Percentiles rank a stretch among this genome's conserved stretches.
These are phyloP conservation scores for Drosophila rubida DNA, from an alignment of 2,888 invertebrate species.

Conservation along the genomic window DNA sequence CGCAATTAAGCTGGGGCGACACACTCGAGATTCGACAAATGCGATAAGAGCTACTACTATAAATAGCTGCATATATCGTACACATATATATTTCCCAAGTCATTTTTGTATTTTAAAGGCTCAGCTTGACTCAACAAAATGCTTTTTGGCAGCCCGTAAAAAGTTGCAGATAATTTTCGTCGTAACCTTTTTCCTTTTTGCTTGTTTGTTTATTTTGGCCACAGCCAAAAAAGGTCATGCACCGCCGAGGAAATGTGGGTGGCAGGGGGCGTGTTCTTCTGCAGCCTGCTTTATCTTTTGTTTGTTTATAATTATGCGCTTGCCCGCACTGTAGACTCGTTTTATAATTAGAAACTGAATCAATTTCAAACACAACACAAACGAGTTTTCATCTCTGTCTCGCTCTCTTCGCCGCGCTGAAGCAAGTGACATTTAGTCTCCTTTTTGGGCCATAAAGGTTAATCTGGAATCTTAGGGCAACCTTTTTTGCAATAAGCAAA, in stretches of 20 bases:
- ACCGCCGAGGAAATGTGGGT: slow-evolving; percentile 4
- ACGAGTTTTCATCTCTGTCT: slow-evolving; percentile 37
- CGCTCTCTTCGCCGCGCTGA: slow-evolving; percentile 27
- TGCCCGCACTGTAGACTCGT: slow-evolving; percentile 39
- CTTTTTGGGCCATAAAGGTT: neutral
- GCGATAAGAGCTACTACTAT: slow-evolving; percentile 24
- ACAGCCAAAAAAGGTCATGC: slow-evolving; percentile 47
- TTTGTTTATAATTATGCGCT: slow-evolving; percentile 78
- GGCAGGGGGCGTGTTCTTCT: neutral
- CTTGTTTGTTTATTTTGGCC: slow-evolving; percentile 23
- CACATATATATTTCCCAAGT: neutral
- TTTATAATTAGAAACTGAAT: slow-evolving; percentile 64
- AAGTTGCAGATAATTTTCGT: slow-evolving; percentile 8
- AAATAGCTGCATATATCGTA: neutral
- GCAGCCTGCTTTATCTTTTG: slow-evolving; percentile 52
- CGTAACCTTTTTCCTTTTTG: slow-evolving; percentile 28
- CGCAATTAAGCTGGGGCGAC: slow-evolving; percentile 15
- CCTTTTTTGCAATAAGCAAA: slow-evolving; percentile 32
- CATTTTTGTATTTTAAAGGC: neutral
- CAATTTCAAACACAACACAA: slow-evolving; percentile 35
- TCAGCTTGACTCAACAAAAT: slow-evolving; percentile 4
- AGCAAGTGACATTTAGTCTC: slow-evolving; percentile 26
- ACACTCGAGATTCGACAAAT: slow-evolving; percentile 16
- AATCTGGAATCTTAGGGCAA: neutral
- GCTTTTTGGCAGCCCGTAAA: slow-evolving; percentile 16